A percentile compares a stretch with the other conserved stretches of the same genome.
These are phyloP conservation scores for Argyresthia albistria DNA, from an alignment of 2,888 invertebrate genomes.

Conservation along the genomic window DNA sequence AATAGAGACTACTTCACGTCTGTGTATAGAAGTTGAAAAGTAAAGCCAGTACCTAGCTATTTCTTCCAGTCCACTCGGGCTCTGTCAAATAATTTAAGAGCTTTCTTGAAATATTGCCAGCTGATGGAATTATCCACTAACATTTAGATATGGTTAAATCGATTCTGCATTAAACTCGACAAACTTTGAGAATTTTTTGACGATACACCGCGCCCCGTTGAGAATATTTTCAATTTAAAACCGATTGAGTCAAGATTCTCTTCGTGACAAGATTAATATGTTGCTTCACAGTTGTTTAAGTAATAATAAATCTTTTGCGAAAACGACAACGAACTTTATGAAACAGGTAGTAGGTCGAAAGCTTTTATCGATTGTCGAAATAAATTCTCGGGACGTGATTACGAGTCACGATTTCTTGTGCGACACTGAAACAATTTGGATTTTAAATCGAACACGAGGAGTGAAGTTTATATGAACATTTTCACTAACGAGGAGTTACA, in stretches of 20 bases:
- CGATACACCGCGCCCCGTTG: background rate
- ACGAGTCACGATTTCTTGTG: constrained; percentile 32
- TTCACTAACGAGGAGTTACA: too few relatives aligned
- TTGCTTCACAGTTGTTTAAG: constrained; percentile 28
- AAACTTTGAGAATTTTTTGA: background rate
- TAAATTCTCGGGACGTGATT: constrained; percentile 39
- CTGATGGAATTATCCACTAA: constrained; percentile 10
- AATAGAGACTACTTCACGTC: background rate
- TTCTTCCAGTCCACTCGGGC: constrained; percentile 15
- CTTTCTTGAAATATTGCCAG: constrained; percentile 53
- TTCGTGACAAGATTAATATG: constrained; percentile 9
- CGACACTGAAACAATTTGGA: constrained; percentile 20
- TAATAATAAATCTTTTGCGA: constrained; percentile 40
- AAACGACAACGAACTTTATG: constrained; percentile 12
- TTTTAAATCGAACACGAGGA: too few relatives aligned
- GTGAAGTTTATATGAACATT: too few relatives aligned
- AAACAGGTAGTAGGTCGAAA: background rate
- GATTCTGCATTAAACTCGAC: constrained; percentile 13
- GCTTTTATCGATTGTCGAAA: constrained; percentile 37
- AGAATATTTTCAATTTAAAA: constrained; percentile 13
- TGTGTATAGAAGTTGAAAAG: constrained; percentile 5
- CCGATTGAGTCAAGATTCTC: constrained; percentile 9
- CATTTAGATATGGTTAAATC: constrained; percentile 22
- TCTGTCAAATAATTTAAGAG: constrained; percentile 44
- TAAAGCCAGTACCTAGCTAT: constrained; percentile 14